phyloP scores from a whole-genome alignment of 2,888 invertebrate genomes.

The Cordilura impudica region DNA sequence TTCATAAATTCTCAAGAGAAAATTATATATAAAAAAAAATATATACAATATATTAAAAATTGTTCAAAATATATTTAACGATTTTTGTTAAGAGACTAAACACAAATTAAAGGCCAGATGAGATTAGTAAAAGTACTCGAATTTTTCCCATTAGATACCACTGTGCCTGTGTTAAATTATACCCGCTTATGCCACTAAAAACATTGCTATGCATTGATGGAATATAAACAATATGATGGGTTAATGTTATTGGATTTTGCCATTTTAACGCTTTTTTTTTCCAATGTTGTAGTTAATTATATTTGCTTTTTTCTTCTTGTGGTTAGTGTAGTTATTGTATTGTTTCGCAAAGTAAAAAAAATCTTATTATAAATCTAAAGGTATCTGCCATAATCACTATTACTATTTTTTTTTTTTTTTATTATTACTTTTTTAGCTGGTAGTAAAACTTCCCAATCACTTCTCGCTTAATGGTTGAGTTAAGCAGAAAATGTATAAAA shows the following conservation, averaged over 20 bases:
- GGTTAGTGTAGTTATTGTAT: conserved; percentile 28
- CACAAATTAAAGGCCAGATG: too few species aligned
- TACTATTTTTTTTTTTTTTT: conserved; percentile 31
- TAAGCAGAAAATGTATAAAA: conserved; percentile 31
- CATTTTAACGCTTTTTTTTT: conserved; percentile 48
- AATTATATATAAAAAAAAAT: too few species aligned
- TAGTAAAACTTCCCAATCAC: conserved; percentile 46
- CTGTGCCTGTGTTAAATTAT: background rate
- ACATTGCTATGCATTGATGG: background rate
- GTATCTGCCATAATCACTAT: background rate
- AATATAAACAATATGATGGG: conserved; percentile 13
- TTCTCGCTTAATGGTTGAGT: conserved; percentile 53
- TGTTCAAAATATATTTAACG: too few species aligned
- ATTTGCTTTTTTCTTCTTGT: conserved; percentile 27
- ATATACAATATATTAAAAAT: too few species aligned
- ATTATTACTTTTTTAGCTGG: conserved; percentile 8
- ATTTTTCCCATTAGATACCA: background rate
- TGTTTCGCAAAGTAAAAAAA: conserved; percentile 35
- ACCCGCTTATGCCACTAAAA: background rate
- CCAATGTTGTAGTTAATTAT: conserved; percentile 51
- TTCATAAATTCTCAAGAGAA: too few species aligned
- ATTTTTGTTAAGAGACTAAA: too few species aligned
- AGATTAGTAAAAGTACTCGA: too few species aligned
- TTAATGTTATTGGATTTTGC: conserved; percentile 24
- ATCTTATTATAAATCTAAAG: conserved; percentile 24